Conservation (phyloP, 1,140 invertebrate genomes). For the Macrostomum lignano region DNA sequence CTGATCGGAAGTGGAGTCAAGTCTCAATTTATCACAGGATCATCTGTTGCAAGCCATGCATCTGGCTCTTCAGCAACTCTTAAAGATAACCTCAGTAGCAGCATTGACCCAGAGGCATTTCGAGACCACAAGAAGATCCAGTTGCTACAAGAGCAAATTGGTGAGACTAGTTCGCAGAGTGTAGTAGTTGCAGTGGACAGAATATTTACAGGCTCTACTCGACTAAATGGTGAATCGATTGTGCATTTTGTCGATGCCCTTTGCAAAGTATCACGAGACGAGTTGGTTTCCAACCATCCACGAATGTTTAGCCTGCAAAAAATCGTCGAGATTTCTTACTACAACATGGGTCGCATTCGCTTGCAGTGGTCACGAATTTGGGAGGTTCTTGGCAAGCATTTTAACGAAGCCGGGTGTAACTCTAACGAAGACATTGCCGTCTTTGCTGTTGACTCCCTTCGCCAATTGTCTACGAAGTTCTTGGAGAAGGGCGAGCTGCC, state of each 20-base stretch:
- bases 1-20: no score
- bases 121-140: conserved; percentile 36
- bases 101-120: no score
- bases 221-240: conserved; percentile 65
- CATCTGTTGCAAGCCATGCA: no score
- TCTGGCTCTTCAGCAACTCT: no score
- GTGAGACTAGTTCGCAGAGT: conserved; percentile 87
- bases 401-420: conserved; percentile 51
- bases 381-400: conserved; percentile 42
- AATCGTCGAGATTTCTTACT: conserved; percentile 96
- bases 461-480: conserved; percentile 93
- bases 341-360: conserved; percentile 95
- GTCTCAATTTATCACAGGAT: no score
- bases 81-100: no score
- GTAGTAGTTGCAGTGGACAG: conserved; percentile 92
- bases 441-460: conserved; percentile 81
- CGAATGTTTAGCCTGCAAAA: conserved; percentile 95
- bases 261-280: conserved; percentile 31
- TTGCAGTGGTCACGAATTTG: conserved; percentile 79
- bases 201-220: conserved; percentile 81
- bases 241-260: conserved; percentile 65
- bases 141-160: conserved; percentile 66
- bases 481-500: conserved; percentile 97
- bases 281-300: conserved; percentile 13
- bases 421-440: conserved; percentile 79